Conservation (phyloP, 1,140 invertebrate species). For the Philotrypesis tridentata region DNA sequence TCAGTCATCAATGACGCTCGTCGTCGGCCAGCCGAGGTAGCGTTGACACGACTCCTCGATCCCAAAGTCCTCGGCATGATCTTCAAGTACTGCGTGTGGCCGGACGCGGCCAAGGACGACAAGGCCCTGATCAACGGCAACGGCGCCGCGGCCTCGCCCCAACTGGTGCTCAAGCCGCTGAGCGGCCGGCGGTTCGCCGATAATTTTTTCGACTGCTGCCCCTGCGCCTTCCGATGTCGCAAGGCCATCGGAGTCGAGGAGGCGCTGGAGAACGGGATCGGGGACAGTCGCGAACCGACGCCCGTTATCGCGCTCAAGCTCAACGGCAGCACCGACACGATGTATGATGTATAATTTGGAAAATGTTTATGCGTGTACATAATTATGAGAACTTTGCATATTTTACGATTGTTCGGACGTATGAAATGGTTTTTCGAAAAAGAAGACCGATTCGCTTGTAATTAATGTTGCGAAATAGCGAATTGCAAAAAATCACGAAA, state of each 20-base stretch:
- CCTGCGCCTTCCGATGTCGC: slow-evolving; percentile 68
- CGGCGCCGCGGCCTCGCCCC: slow-evolving; percentile 57
- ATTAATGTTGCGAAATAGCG: too few relatives aligned
- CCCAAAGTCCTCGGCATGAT: slow-evolving; percentile 60
- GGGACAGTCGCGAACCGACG: slow-evolving; percentile 57
- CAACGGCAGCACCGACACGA: slow-evolving; percentile 56
- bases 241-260: slow-evolving; percentile 61
- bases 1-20: background rate
- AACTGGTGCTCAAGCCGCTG: background rate
- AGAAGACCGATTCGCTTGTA: too few relatives aligned
- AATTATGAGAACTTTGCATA: background rate
- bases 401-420: background rate
- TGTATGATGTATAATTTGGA: slow-evolving; percentile 60
- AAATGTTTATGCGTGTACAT: background rate
- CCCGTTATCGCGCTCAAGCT: slow-evolving; percentile 66
- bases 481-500: too few relatives aligned
- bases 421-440: too few relatives aligned
- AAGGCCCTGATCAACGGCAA: slow-evolving; percentile 49
- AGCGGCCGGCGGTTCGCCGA: slow-evolving; percentile 58
- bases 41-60: background rate
- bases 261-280: slow-evolving; percentile 47
- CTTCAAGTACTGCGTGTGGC: slow-evolving; percentile 67
- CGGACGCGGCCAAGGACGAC: slow-evolving; percentile 57
- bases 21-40: background rate
- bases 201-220: slow-evolving; percentile 67